Conservation (phyloP, 2,113 vertebrate genomes). For the Tachysurus fulvidraco region DNA sequence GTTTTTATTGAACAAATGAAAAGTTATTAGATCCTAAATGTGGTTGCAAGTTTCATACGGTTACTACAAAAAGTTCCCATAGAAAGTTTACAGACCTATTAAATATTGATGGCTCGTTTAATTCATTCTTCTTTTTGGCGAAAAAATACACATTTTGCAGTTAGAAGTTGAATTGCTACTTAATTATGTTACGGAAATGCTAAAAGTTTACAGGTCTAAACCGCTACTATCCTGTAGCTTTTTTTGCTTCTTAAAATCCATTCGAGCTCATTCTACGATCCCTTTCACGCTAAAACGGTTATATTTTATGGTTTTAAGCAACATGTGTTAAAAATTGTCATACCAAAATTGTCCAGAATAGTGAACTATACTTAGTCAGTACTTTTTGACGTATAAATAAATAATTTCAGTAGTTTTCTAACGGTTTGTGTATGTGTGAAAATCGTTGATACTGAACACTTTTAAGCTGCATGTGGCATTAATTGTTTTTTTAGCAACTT, state of each 20-base stretch:
- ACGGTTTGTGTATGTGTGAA: not conserved
- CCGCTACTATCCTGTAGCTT: not conserved
- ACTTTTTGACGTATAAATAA: not conserved
- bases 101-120: not conserved
- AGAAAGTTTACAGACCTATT: not conserved
- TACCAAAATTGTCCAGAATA: not conserved
- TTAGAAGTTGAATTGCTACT: not conserved
- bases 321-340: not conserved
- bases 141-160: not conserved
- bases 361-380: not conserved
- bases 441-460: not conserved
- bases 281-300: not conserved
- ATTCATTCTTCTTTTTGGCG: not conserved
- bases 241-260: not conserved
- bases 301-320: not conserved
- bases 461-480: not conserved
- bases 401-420: not conserved
- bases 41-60: not conserved
- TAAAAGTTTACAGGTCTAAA: not conserved
- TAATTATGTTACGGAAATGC: not conserved
- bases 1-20: not conserved
- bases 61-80: not conserved
- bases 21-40: not conserved
- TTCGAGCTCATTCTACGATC: not conserved
- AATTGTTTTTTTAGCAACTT: too few relatives aligned